A percentile compares a stretch with the other conserved stretches of the same genome.
phyloP scores from a whole-genome alignment of 2,888 invertebrate species.

The Zaprionus bogoriensis region DNA sequence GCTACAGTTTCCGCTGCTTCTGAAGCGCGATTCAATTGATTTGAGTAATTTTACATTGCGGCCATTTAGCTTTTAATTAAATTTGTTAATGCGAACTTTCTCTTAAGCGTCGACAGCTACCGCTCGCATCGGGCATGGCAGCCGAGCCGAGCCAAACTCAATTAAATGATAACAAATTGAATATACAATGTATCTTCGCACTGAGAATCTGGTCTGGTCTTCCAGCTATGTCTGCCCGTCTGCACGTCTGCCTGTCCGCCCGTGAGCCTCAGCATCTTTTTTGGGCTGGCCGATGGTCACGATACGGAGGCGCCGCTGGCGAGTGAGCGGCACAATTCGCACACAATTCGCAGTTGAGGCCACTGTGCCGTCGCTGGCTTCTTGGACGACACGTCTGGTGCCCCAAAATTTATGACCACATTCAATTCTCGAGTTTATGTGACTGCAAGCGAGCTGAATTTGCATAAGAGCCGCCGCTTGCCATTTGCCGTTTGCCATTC shows the following conservation, averaged over 20 bases:
- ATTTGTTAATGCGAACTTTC: slow-evolving; percentile 56
- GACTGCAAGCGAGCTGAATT: slow-evolving; percentile 62
- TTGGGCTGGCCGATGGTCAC: slow-evolving; percentile 48
- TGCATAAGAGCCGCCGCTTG: slow-evolving; percentile 64
- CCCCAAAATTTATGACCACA: slow-evolving; percentile 80
- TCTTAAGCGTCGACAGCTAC: slow-evolving; percentile 59
- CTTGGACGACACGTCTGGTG: no score
- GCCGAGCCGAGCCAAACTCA: slow-evolving; percentile 53
- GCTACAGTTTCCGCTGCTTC: slow-evolving; percentile 45
- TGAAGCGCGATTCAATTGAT: slow-evolving; percentile 52
- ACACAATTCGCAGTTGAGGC: slow-evolving; percentile 39
- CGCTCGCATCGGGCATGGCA: slow-evolving; percentile 16
- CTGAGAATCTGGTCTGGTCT: slow-evolving; percentile 10
- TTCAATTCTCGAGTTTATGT: slow-evolving; percentile 81
- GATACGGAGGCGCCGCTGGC: slow-evolving; percentile 71
- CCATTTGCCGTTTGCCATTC: slow-evolving; percentile 1
- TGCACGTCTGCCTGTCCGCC: no score
- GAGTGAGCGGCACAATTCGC: slow-evolving; percentile 62
- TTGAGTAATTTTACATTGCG: slow-evolving; percentile 30
- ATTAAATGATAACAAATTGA: slow-evolving; percentile 73
- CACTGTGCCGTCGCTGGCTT: slow-evolving; percentile 41
- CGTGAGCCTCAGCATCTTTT: no score
- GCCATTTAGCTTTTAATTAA: slow-evolving; percentile 52
- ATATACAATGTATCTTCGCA: slow-evolving; percentile 34
- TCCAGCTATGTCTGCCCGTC: no score